Evolutionary conservation across 2,888 invertebrate species (phyloP).

Genomic region (Trisateles emortualis): DNA sequence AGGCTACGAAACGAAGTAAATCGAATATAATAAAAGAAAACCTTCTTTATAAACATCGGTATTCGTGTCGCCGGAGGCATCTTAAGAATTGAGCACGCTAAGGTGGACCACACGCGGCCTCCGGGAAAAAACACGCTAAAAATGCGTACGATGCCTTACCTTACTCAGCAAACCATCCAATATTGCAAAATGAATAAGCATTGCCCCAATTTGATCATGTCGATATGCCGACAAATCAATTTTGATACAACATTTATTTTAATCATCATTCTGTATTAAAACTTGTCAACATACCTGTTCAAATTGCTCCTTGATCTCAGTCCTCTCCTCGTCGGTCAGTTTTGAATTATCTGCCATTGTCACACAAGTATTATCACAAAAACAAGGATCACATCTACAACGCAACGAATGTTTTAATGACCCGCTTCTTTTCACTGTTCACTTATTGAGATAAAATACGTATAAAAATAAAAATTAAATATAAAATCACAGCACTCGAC

Average conservation of each 20-base stretch:
- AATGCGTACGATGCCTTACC: constrained; percentile 31
- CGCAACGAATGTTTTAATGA: constrained; percentile 28
- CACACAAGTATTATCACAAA: constrained; percentile 72
- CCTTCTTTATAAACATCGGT: not conserved
- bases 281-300: constrained; percentile 86
- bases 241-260: constrained; percentile 5
- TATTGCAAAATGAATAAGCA: constrained; percentile 35
- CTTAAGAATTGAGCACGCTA: constrained; percentile 10
- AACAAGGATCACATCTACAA: constrained; percentile 74
- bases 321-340: constrained; percentile 90
- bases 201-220: constrained; percentile 24
- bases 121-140: constrained; percentile 37
- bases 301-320: constrained; percentile 92
- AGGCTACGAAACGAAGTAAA: not conserved
- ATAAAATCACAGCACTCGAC: constrained; percentile 45
- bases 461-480: constrained; percentile 53
- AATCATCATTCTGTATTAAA: constrained; percentile 21
- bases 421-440: constrained; percentile 59
- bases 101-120: constrained; percentile 60
- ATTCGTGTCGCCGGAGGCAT: constrained; percentile 5
- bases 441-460: constrained; percentile 49
- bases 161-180: constrained; percentile 34
- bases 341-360: constrained; percentile 85
- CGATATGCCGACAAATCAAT: constrained; percentile 35
- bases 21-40: not conserved